phyloP scores from a whole-genome alignment of 2,113 vertebrate species.

The Spea multiplicata region DNA sequence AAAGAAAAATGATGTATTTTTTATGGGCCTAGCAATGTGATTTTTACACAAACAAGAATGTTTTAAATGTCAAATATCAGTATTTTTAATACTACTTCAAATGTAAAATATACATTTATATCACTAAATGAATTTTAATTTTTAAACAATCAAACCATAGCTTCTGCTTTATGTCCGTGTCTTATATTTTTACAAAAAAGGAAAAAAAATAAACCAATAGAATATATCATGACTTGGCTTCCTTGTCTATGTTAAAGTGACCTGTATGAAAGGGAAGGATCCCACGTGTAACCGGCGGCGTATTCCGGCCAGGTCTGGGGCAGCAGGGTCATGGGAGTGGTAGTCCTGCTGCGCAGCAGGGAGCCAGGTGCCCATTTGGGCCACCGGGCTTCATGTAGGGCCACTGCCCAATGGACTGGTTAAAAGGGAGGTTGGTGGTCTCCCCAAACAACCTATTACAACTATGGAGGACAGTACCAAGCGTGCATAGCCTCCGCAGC shows the following conservation, averaged over 20 bases:
- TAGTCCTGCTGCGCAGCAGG: too few relatives aligned
- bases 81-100: constrained; percentile 80
- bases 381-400: too few relatives aligned
- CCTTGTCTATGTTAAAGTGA: not conserved
- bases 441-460: too few relatives aligned
- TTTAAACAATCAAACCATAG: constrained; percentile 70
- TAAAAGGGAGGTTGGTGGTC: too few relatives aligned
- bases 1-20: constrained; percentile 70
- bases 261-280: too few relatives aligned
- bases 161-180: constrained; percentile 71
- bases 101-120: constrained; percentile 75
- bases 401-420: too few relatives aligned
- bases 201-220: constrained; percentile 65
- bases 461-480: too few relatives aligned
- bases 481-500: too few relatives aligned
- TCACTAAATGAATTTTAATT: constrained; percentile 72
- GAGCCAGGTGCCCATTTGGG: too few relatives aligned
- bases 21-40: constrained; percentile 68
- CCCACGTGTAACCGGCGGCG: too few relatives aligned
- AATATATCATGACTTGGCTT: constrained; percentile 12
- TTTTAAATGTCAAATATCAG: constrained; percentile 79
- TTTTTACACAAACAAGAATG: constrained; percentile 76
- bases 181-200: constrained; percentile 76
- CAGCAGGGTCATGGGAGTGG: too few relatives aligned
- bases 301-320: too few relatives aligned